Evolutionary conservation across 23 tunicate species (phyloP), one percentile per base, ranked within the genome.

Genomic region (Ciona savignyi): DNA sequence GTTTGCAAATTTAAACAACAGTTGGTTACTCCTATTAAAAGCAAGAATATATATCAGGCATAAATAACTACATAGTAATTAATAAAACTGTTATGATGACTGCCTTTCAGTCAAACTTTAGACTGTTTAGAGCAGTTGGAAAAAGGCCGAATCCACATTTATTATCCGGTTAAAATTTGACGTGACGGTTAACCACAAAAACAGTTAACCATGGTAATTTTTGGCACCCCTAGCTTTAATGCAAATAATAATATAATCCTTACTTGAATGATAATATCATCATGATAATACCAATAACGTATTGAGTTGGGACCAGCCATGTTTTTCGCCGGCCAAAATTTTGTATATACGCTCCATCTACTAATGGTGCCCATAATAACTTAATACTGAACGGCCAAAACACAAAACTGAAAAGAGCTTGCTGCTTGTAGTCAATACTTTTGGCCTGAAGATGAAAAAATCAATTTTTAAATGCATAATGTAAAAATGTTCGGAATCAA

Each of bases 371-470:
- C 98, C 98, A 93, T 25, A 93, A 73, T n/a, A 93, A 70, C 51
- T 93, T 93, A 25, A 93, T 35, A 70, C 93, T 86, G 61, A 93
- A 93, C 49, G 98, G 98, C 98, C 98, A 93, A 70, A 93, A 93
- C 32, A 93, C 98, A 74, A 93, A 93, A 81, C 98, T 93, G 79
- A 93, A 93, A 21, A 93, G 35, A 11, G 93, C 93, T 73, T 93
- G 98, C 34, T 93, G 74, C 27, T 86, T 79, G 70, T 86, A 91
- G 48, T 81, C 83, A 23, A 91, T 86, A 49, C 70, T 80, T 75
- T 80, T 85, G 31, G 86, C 79, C 97, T 91, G 81, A 25, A 74
- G 69, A 78, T 30, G 0, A 32, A 3, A 42, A 42, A 15, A 15
- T 6, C 56, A 42, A 42, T 6, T 9, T 42, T 6, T 42, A 15